phyloP scores from a whole-genome alignment of 2,113 vertebrate genomes.

The Antigone vipio region DNA sequence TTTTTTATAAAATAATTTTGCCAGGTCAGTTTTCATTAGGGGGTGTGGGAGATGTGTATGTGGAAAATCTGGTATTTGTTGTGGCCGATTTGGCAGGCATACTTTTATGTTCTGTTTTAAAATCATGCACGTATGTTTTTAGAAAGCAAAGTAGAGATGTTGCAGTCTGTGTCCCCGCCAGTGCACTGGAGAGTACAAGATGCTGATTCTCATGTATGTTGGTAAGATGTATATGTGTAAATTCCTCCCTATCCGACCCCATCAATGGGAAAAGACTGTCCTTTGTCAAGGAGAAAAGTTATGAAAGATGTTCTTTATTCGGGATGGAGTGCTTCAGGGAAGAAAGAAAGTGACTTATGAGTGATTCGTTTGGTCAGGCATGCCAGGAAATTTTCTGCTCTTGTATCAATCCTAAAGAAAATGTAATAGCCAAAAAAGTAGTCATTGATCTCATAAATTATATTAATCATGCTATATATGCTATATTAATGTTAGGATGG shows the following conservation, averaged over 20 bases:
- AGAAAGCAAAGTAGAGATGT: not conserved
- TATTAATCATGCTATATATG: not conserved
- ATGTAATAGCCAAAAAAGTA: not conserved
- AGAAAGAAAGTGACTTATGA: conserved; percentile 27
- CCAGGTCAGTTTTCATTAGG: not conserved
- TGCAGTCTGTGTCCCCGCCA: not conserved
- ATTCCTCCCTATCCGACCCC: not conserved
- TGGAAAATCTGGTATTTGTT: not conserved
- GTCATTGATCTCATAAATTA: not conserved
- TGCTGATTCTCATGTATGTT: conserved; percentile 12
- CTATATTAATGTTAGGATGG: not conserved
- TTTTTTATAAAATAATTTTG: not conserved
- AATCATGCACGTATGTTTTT: not conserved
- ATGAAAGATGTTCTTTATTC: conserved; percentile 64
- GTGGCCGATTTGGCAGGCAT: not conserved
- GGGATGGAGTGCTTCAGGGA: conserved; percentile 25
- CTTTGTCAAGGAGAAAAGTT: conserved; percentile 51
- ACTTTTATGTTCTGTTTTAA: conserved; percentile 5
- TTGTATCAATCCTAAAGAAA: conserved; percentile 12
- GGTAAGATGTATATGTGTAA: not conserved
- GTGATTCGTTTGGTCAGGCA: conserved; percentile 32
- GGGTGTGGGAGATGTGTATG: not conserved
- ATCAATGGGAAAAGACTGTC: conserved; percentile 8
- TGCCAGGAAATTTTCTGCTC: conserved; percentile 42
- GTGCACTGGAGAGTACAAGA: not conserved